Evolutionary conservation across 2,797 vertebrate species (phyloP).

Genomic region (Podarcis lilfordi): DNA sequence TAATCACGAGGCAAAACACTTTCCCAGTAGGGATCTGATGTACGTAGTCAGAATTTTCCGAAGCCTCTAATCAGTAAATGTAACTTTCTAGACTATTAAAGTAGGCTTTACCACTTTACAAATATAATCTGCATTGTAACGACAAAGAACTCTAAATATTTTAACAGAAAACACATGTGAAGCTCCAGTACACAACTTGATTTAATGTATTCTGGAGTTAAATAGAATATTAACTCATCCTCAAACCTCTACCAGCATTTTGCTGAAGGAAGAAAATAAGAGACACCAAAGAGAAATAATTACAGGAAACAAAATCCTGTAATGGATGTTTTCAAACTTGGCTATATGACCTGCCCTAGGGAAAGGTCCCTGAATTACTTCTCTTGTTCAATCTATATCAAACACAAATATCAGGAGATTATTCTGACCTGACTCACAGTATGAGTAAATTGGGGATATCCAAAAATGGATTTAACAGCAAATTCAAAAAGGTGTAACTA

Average conservation of each 20-base stretch:
- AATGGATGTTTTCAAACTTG: slow-evolving; percentile 42
- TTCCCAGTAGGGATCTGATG: not conserved
- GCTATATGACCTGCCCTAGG: slow-evolving; percentile 3
- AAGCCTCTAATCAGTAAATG: slow-evolving; percentile 52
- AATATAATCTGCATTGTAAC: slow-evolving; percentile 59
- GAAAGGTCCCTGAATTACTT: slow-evolving; percentile 50
- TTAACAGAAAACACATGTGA: slow-evolving; percentile 57
- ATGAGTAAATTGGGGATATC: slow-evolving; percentile 36
- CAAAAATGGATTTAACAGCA: not conserved
- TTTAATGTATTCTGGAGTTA: slow-evolving; percentile 68
- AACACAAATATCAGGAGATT: slow-evolving; percentile 27
- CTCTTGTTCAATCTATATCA: slow-evolving; percentile 50
- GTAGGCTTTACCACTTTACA: slow-evolving; percentile 48
- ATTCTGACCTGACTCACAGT: slow-evolving; percentile 10
- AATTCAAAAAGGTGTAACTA: slow-evolving; percentile 1
- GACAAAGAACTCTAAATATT: slow-evolving; percentile 57
- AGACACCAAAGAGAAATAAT: slow-evolving; percentile 20
- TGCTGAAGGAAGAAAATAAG: slow-evolving; percentile 56
- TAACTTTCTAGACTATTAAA: slow-evolving; percentile 46
- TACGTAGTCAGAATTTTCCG: slow-evolving; percentile 22
- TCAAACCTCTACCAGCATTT: slow-evolving; percentile 45
- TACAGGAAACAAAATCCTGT: slow-evolving; percentile 63
- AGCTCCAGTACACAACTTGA: slow-evolving; percentile 59
- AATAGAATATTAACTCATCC: slow-evolving; percentile 61
- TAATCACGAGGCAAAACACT: slow-evolving; percentile 38